phyloP scores from a whole-genome alignment of 2,888 invertebrate species.

The Lasioglossum leucozonium region DNA sequence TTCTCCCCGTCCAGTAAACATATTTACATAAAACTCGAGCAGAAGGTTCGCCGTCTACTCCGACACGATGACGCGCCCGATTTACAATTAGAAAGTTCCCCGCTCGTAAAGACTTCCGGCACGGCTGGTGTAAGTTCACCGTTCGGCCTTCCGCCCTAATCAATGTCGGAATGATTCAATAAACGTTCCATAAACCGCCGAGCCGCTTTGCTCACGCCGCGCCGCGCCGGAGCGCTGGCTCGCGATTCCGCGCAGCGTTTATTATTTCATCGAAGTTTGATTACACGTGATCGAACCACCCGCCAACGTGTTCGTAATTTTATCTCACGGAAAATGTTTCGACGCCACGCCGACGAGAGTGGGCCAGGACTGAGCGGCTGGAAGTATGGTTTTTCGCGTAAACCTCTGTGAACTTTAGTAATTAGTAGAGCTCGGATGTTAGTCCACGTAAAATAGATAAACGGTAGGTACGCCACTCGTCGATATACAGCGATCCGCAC shows the following conservation, averaged over 20 bases:
- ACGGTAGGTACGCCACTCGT: too few species aligned
- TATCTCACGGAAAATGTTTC: slow-evolving; percentile 27
- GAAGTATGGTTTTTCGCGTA: neutral
- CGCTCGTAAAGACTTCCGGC: slow-evolving; percentile 36
- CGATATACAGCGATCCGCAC: too few species aligned
- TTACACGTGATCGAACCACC: slow-evolving; percentile 40
- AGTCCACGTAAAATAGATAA: too few species aligned
- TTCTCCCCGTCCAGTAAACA: slow-evolving; percentile 37
- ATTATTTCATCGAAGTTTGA: slow-evolving; percentile 46
- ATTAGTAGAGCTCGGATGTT: neutral
- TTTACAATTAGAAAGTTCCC: slow-evolving; percentile 47
- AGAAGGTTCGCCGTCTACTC: slow-evolving; percentile 20
- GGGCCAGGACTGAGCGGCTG: neutral
- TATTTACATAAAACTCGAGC: slow-evolving; percentile 50
- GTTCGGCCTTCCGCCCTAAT: slow-evolving; percentile 32
- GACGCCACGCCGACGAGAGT: neutral
- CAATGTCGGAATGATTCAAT: slow-evolving; percentile 51
- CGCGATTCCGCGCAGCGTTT: slow-evolving; percentile 21
- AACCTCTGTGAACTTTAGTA: neutral
- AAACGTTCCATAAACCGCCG: slow-evolving; percentile 37
- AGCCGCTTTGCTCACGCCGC: neutral
- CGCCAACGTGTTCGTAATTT: slow-evolving; percentile 15
- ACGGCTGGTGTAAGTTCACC: slow-evolving; percentile 6
- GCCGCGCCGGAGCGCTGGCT: neutral
- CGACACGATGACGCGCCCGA: slow-evolving; percentile 13